Base-by-base conservation (phyloP, 2,888 invertebrate genomes). In the Meteorus colon region DNA sequence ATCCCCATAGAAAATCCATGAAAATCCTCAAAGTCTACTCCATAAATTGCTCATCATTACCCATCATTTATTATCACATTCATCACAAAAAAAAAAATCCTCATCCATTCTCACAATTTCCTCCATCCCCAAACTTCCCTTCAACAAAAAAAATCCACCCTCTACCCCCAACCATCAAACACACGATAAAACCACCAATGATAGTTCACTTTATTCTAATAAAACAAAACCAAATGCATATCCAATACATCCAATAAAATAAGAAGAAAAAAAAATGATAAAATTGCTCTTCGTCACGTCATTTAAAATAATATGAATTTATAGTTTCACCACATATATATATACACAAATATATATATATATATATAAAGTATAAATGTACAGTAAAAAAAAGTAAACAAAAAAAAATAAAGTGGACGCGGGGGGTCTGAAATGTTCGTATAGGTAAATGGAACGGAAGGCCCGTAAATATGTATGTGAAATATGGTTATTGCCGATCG, bases 271-370 rank as follows among this genome's bases (percentile, higher is more conserved):
- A 60, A 27, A 66, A 24, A 66, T n/a, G 51, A 62, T 51, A 59
- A 66, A 74, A 79, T 79, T 75, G 79, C 75, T 81, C 75, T 77
- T 76, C 77, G 77, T 80, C 78, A 80, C 80, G 80, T 80, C 79
- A 81, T 31, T 62, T 67, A 63, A 19, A 66, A 68, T 74, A 80
- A 81, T 81, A 78, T 77, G 71, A 77, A 81, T 81, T 79, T 80
- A 81, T 80, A 67, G 78, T 72, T 59, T 24, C n/a, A 55, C 19
- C 19, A 55, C 6, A n/a, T 24, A 19, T 8, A 55, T 31, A 34
- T 65, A 31, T 65, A 51, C 12, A 48, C 19, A 31, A 16, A 5
- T 48, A 48, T 16, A 48, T 48, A 45, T 16, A 48, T 48, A 48
- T n/a, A n/a, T n/a, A 48, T 24, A 24, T 24, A 1, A 24, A 24